Conservation (phyloP, 2,888 invertebrate species). For the Uloborus plumipes region DNA sequence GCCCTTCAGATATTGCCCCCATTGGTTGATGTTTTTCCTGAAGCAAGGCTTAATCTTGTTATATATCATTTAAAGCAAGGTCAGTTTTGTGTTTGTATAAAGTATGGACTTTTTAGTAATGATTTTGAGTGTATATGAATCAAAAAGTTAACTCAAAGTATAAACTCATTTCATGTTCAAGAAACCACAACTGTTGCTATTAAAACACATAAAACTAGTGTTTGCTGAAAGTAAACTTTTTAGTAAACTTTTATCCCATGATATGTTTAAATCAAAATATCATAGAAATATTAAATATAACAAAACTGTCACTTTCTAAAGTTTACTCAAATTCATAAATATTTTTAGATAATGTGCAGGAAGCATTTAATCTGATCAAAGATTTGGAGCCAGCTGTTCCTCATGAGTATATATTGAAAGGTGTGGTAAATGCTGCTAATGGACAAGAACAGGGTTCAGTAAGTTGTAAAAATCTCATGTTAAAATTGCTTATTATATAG, state of each 20-base stretch:
- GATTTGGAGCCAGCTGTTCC: slow-evolving; percentile 93
- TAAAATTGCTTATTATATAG: too few species aligned
- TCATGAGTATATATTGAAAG: slow-evolving; percentile 95
- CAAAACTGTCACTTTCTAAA: too few species aligned
- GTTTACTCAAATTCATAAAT: not conserved
- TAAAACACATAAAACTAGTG: too few species aligned
- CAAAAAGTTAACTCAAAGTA: too few species aligned
- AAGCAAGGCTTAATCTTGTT: slow-evolving; percentile 95
- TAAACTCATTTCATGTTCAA: too few species aligned
- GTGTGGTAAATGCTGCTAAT: slow-evolving; percentile 92
- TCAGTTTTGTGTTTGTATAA: slow-evolving; percentile 61
- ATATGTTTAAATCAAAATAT: too few species aligned
- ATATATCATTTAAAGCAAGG: slow-evolving; percentile 90
- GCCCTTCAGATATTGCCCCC: slow-evolving; percentile 92
- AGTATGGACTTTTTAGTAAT: not conserved
- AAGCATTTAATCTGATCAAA: slow-evolving; percentile 89
- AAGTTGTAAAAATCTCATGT: slow-evolving; percentile 70
- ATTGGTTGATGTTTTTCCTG: slow-evolving; percentile 94
- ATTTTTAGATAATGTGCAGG: slow-evolving; percentile 80
- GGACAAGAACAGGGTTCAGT: slow-evolving; percentile 94
- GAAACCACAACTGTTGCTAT: too few species aligned
- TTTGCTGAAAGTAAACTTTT: too few species aligned
- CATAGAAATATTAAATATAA: not conserved
- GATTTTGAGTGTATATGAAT: not conserved
- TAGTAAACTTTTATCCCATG: too few species aligned